Conservation (phyloP, 1,140 invertebrate species). For the Diorhabda elongata region DNA sequence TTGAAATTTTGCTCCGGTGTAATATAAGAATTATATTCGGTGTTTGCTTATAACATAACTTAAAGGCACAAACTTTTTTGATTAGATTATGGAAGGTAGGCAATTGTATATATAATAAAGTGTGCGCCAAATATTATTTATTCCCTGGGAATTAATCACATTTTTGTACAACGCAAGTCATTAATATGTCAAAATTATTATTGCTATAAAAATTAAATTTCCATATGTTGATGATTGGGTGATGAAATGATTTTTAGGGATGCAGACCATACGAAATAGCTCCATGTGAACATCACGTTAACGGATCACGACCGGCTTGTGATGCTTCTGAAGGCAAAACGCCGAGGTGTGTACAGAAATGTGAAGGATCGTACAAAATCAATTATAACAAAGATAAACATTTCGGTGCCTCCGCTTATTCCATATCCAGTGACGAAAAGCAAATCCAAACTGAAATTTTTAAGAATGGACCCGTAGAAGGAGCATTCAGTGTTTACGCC, state of each 20-base stretch:
- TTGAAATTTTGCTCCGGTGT: no score
- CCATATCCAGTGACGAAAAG: slow-evolving; percentile 58
- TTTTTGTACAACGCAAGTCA: no score
- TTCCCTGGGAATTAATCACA: no score
- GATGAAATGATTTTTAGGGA: slow-evolving; percentile 50
- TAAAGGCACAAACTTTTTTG: no score
- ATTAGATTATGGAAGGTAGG: no score
- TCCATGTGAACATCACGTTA: slow-evolving; percentile 87
- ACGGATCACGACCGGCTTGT: slow-evolving; percentile 70
- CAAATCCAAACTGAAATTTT: slow-evolving; percentile 82
- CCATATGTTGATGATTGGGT: no score
- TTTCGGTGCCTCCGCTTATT: slow-evolving; percentile 72
- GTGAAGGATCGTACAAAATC: slow-evolving; percentile 65
- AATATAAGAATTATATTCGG: no score
- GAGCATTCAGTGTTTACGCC: slow-evolving; percentile 82
- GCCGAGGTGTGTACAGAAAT: slow-evolving; percentile 71
- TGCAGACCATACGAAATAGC: slow-evolving; percentile 81
- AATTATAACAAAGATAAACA: slow-evolving; percentile 74
- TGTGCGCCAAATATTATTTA: no score
- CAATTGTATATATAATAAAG: no score
- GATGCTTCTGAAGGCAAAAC: slow-evolving; percentile 60
- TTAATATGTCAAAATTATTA: no score
- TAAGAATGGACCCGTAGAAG: slow-evolving; percentile 88
- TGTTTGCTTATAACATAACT: no score
- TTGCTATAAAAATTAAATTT: no score